Base-by-base conservation (phyloP, 2,113 vertebrate species). In the Paramisgurnus dabryanus region DNA sequence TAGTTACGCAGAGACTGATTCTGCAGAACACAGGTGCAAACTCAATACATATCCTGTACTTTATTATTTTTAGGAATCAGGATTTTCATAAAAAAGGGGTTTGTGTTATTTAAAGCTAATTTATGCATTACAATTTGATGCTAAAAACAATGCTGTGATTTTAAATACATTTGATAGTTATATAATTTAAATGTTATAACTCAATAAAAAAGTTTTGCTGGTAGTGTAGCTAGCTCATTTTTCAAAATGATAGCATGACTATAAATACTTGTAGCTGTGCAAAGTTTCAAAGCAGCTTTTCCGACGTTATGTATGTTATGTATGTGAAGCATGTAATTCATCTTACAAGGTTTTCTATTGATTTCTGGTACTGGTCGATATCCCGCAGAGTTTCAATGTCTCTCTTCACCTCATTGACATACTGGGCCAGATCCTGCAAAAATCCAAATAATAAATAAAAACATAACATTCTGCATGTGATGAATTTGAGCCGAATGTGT, bases 321-420 rank as follows among this genome's bases (percentile, higher is more conserved):
- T 49, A 27, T 12, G n/a, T 12, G n/a, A n/a, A 58, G 55, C 41
- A 11, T 71, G 45, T 49, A 7, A 55, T 69, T 58, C 0, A 6
- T 17, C 89, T 84, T 89, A 99, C 97, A 94, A 99, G 85, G 87
- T 99, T 99, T 89, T 99, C 97, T 76, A 99, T 99, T 71, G 96
- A 98, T 80, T 94, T 94, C 90, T 99, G 97, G 90, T 98, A 99
- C 85, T 98, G 97, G 82, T 90, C 94, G 76, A 99, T 98, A 90
- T 99, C 97, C 82, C 97, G 93, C 75, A 98, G 87, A 0, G 97
- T 98, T 92, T 99, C 98, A 7, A 98, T 99, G 92, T 99, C 98
- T 88, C 98, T 94, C 89, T 99, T 99, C 73, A 99, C 98, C 92
- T 99, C 98, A 50, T 99, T 99, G 81, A 99, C 97, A 73, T 99